Base-by-base conservation (phyloP, 1,140 invertebrate genomes). In the Heliconius congener region DNA sequence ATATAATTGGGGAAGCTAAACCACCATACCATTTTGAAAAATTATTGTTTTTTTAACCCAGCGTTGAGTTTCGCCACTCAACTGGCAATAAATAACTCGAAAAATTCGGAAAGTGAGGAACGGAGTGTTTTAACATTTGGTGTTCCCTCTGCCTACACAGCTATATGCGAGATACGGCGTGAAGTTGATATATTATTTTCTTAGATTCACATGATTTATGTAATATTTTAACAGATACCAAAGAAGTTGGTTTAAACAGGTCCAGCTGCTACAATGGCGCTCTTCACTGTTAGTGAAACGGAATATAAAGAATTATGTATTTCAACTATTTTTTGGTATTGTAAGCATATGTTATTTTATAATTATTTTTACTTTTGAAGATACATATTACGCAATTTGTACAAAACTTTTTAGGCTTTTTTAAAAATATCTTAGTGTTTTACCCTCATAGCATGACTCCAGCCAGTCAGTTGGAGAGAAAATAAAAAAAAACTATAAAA, bases 181-280 rank as follows among this genome's bases (percentile, higher is more conserved):
- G 52, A 55, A 55, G 19, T 1, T 55, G 5, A 55, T 18, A 55
- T 57, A 23, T 57, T 27, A 57, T 9, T 23, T 57, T 23, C 27
- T 66, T 27, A n/a, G 19, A 27, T 30, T 23, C 0, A 66, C n/a
- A 5, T 66, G 4, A 23, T 57, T 66, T 66, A 30, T 66, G 1
- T 30, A 27, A 30, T 30, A 66, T 66, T 13, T 66, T 23, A 66
- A 66, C 77, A 94, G 92, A 70, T 81, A 75, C 34, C 84, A 86
- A 82, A 85, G 90, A 76, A 88, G 87, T 83, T 94, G 93, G 93
- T 86, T 89, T 34, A 89, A 84, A 74, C 93, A 94, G 84, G 87
- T 93, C 2, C 85, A 90, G 9, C 79, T 93, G 30, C 82, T 94
- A 30, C 34, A 93, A 39, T 93, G 91, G 93, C 83, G 93, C 13